phyloP scores from a whole-genome alignment of 2,797 vertebrate genomes.

The Staurois parvus region DNA sequence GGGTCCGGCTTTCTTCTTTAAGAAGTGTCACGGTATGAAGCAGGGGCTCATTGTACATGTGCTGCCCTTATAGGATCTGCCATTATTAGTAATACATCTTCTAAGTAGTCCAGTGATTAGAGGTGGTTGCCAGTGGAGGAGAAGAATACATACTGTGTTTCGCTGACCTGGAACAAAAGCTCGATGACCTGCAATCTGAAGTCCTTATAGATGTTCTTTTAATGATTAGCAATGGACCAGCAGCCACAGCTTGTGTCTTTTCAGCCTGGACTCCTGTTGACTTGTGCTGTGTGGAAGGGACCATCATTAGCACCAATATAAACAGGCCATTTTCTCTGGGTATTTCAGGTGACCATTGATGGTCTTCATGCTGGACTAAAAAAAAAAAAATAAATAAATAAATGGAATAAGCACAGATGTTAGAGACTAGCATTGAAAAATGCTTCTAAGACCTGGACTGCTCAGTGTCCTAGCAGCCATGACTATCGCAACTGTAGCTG shows the following conservation, averaged over 20 bases:
- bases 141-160: constrained; percentile 28
- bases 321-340: not conserved
- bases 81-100: constrained; percentile 40
- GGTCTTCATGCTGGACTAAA: not conserved
- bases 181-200: constrained; percentile 34
- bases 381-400: not conserved
- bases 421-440: too few species aligned
- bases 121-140: not conserved
- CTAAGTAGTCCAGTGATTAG: constrained; percentile 2
- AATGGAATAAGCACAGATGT: too few species aligned
- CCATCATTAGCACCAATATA: constrained; percentile 16
- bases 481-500: too few species aligned
- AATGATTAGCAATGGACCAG: constrained; percentile 40
- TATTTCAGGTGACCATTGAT: constrained; percentile 5
- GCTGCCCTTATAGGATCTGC: not conserved
- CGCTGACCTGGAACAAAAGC: constrained; percentile 54
- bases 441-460: too few species aligned
- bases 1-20: not conserved
- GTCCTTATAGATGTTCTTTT: constrained; percentile 36
- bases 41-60: not conserved
- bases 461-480: too few species aligned
- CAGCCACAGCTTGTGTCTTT: constrained; percentile 54
- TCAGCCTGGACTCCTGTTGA: not conserved
- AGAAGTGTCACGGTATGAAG: not conserved
- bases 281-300: not conserved